phyloP scores from a whole-genome alignment of 2,888 invertebrate species.

The Cephus spinipes region DNA sequence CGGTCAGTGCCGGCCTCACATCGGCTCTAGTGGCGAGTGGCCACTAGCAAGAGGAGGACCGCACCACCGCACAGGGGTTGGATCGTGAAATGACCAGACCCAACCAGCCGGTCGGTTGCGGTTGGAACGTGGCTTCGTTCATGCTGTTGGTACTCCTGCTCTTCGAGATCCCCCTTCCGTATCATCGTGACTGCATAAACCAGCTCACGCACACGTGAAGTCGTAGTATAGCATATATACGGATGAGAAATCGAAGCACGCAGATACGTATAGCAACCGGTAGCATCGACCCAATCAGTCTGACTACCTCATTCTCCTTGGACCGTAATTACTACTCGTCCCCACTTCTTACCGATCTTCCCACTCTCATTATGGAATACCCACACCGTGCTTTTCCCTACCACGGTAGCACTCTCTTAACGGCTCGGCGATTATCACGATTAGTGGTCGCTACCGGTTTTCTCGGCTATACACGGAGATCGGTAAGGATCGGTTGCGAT shows the following conservation, averaged over 20 bases:
- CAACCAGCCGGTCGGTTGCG: conserved; percentile 25
- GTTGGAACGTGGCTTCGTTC: conserved; percentile 31
- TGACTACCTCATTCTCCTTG: background rate
- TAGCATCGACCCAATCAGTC: background rate
- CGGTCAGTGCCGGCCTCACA: conserved; percentile 59
- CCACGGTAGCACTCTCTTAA: background rate
- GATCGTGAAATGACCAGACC: conserved; percentile 22
- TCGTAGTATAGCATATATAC: background rate
- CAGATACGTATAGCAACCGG: background rate
- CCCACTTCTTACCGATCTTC: background rate
- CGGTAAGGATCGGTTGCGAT: background rate
- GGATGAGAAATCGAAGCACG: background rate
- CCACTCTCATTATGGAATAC: background rate
- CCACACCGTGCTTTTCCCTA: background rate
- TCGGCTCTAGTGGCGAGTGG: conserved; percentile 57
- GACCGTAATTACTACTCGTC: background rate
- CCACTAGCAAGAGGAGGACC: conserved; percentile 42
- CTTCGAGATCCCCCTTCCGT: background rate
- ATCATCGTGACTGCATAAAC: background rate
- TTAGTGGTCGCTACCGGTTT: conserved; percentile 42
- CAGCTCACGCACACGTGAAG: background rate
- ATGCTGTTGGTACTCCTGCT: conserved; percentile 16
- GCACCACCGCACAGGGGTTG: conserved; percentile 3
- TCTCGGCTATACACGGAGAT: background rate
- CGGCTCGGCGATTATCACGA: background rate